phyloP scores from a whole-genome alignment of 2,113 vertebrate genomes.

The Eretmochelys imbricata region DNA sequence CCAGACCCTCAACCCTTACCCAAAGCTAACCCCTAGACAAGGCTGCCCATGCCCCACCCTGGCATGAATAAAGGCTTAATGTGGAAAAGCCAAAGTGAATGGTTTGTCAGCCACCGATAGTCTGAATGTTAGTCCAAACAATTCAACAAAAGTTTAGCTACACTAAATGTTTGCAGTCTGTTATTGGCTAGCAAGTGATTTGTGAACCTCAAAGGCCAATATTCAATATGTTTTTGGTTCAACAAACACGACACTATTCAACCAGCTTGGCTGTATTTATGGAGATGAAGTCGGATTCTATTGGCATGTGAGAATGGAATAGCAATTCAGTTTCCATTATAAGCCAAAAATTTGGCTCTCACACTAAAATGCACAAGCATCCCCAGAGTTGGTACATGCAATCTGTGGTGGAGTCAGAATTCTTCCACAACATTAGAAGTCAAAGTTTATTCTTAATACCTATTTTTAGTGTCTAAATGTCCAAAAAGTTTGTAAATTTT shows the following conservation, averaged over 20 bases:
- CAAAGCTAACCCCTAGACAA: too few relatives aligned
- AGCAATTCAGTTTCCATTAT: not conserved
- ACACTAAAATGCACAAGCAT: not conserved
- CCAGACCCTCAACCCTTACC: too few relatives aligned
- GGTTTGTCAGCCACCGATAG: not conserved
- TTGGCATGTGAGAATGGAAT: not conserved
- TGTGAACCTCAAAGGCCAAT: not conserved
- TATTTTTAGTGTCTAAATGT: not conserved
- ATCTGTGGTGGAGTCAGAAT: not conserved
- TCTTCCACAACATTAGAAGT: not conserved
- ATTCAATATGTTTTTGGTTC: not conserved
- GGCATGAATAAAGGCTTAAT: too few relatives aligned
- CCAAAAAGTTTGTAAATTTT: not conserved
- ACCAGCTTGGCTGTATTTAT: not conserved
- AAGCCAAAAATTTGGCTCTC: not conserved
- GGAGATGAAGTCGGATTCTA: not conserved
- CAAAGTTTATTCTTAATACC: not conserved
- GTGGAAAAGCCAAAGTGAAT: not conserved
- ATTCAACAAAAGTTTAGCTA: not conserved
- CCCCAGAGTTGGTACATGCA: not conserved
- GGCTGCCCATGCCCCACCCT: too few relatives aligned
- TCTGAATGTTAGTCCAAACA: not conserved
- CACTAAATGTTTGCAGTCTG: not conserved
- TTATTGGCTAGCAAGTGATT: not conserved
- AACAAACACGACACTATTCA: slow-evolving; percentile 12